Evolutionary conservation across 2,113 vertebrate genomes (phyloP).

Genomic region (Damaliscus lunatus): DNA sequence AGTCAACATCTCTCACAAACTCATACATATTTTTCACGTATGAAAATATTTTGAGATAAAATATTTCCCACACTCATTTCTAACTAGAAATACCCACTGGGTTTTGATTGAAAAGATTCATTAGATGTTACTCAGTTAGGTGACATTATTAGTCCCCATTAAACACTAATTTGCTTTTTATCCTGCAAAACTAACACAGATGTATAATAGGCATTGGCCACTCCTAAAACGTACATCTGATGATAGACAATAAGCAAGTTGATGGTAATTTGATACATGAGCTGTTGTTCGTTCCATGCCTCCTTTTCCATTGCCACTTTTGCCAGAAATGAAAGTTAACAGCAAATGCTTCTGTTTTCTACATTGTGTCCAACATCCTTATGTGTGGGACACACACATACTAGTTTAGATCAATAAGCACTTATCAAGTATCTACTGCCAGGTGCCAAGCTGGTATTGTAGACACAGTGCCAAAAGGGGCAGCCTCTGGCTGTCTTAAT

Average conservation of each 20-base stretch:
- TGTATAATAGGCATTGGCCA: background rate
- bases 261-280: background rate
- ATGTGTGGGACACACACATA: background rate
- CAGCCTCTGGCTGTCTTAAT: background rate
- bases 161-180: conserved; percentile 36
- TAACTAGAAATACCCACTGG: background rate
- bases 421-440: background rate
- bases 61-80: background rate
- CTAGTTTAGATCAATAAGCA: background rate
- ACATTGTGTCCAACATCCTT: background rate
- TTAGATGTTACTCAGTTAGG: conserved; percentile 7
- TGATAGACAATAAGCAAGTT: background rate
- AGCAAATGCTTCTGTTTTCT: background rate
- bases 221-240: background rate
- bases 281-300: background rate
- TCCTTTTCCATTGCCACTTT: background rate
- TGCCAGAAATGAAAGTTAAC: background rate
- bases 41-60: background rate
- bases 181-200: background rate
- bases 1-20: background rate
- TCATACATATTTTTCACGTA: background rate
- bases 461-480: background rate
- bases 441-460: background rate
- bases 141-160: background rate
- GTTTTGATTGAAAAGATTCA: conserved; percentile 42